Evolutionary conservation across 2,113 vertebrate genomes (phyloP), one percentile per base, ranked within the genome.

Genomic region (Saguinus imperator): DNA sequence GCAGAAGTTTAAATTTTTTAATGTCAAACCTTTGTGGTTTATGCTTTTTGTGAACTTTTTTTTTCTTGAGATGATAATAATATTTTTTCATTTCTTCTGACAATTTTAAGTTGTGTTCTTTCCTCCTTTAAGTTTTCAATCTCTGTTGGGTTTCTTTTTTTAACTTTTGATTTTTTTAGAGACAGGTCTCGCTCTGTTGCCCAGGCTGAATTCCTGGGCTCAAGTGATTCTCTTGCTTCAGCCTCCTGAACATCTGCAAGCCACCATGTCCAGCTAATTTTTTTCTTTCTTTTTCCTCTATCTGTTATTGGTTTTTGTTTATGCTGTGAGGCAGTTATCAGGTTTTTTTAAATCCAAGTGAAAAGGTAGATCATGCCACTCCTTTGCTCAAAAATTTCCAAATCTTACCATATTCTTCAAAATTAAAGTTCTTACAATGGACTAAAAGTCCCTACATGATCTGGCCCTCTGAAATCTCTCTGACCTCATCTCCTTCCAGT

Each of bases 381-480:
- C 12, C 35, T 85, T 81, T 52, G 55, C 14, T 94, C 79, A 87
- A n/a, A 89, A 43, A 55, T 64, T 29, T 85, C 45, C 43, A 79
- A 58, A 45, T 50, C 29, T 79, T 94, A 29, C 16, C 57, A 52
- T 81, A 29, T 61, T 55, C 18, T 43, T 90, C 81, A 86, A 50
- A 81, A 68, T 82, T 73, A n/a, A 68, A 89, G 18, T 96, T 89
- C 48, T 96, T 79, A 73, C 92, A 96, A 84, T 86, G 45, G 32
- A 35, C 27, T 68, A 11, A 64, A 81, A 45, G 29, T 5, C 72
- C 57, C 37, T 66, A 0, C 64, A 8, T 1, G 23, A 73, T 58
- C 83, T 52, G 21, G 10, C 13, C 79, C 23, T 83, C 55, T 40
- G 70, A 66, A 88, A 20, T 32, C 12, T 35, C 68, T 89, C 90